Conservation (phyloP, 2,113 vertebrate genomes). For the Taurulus bubalis region DNA sequence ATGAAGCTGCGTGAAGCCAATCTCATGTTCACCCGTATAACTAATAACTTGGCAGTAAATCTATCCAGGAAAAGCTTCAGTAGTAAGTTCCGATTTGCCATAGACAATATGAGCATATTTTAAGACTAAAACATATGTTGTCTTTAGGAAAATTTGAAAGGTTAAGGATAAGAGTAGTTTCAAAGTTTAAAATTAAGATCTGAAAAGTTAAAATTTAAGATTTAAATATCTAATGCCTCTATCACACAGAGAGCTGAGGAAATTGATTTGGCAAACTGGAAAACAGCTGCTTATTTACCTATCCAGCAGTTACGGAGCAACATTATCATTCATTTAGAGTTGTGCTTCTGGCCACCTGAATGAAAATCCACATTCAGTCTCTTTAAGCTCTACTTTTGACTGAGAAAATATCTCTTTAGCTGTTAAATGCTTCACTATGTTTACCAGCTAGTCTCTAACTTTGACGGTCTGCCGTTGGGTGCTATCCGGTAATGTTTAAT, state of each 20-base stretch:
- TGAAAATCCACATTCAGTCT: neutral
- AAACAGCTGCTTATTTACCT: neutral
- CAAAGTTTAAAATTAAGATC: neutral
- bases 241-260: neutral
- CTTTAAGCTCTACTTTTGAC: neutral
- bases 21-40: conserved; percentile 26
- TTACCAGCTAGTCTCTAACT: neutral
- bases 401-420: neutral
- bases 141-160: conserved; percentile 6
- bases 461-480: neutral
- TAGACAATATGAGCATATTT: conserved; percentile 27
- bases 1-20: conserved; percentile 31
- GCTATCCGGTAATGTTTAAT: neutral
- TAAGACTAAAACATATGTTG: neutral
- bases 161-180: neutral
- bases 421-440: neutral
- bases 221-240: neutral
- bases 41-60: conserved; percentile 45
- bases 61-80: conserved; percentile 28
- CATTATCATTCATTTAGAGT: too few species aligned
- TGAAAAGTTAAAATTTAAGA: conserved; percentile 4
- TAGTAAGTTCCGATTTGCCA: conserved; percentile 41
- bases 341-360: neutral
- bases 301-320: neutral
- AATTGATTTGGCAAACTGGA: neutral